phyloP scores from a whole-genome alignment of 1,140 invertebrate species.

The Caerostris extrusa region DNA sequence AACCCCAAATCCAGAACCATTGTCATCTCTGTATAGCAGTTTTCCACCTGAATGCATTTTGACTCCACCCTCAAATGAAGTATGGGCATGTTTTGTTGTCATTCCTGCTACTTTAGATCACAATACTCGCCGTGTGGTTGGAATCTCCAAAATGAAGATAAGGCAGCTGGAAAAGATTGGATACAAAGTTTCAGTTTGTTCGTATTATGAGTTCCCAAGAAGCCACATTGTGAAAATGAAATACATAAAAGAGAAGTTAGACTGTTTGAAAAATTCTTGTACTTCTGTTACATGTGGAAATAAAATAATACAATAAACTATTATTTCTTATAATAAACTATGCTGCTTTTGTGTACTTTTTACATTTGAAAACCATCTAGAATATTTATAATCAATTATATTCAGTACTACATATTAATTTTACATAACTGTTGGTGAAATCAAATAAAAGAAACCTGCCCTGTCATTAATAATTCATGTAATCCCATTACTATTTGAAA shows the following conservation, averaged over 20 bases:
- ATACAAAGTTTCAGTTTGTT: conserved; percentile 17
- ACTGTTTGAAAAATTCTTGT: not conserved
- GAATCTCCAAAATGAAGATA: conserved; percentile 41
- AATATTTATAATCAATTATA: no score
- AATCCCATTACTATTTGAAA: no score
- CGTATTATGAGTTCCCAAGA: conserved; percentile 1
- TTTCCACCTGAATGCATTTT: not conserved
- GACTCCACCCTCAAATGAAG: conserved; percentile 24
- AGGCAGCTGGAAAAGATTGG: conserved; percentile 60
- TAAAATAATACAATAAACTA: no score
- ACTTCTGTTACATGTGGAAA: not conserved
- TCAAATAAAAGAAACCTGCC: no score
- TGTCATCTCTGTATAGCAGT: not conserved
- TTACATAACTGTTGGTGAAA: no score
- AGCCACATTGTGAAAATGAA: not conserved
- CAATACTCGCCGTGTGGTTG: not conserved
- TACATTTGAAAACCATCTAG: no score
- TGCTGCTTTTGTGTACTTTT: no score
- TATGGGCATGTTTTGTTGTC: not conserved
- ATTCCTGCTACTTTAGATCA: conserved; percentile 9
- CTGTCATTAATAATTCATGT: no score
- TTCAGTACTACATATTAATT: no score
- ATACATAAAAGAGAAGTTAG: not conserved
- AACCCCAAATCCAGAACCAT: not conserved
- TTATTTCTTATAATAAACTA: not conserved